phyloP scores from a whole-genome alignment of 1,140 invertebrate species.

The Zophobas morio region DNA sequence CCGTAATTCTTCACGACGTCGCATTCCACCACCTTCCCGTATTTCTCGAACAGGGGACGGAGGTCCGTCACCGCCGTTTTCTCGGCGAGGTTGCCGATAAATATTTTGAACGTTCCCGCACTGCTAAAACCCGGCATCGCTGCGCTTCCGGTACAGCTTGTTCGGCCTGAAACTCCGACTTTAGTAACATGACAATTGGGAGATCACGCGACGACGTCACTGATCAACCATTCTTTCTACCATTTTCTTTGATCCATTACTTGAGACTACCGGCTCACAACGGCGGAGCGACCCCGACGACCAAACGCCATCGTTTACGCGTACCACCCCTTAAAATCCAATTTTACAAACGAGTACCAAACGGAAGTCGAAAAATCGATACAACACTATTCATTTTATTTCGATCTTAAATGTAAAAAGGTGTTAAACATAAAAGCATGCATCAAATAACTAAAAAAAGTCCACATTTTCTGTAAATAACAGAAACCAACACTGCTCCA shows the following conservation, averaged over 20 bases:
- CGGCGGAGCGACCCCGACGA: not conserved
- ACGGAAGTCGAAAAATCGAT: too few relatives aligned
- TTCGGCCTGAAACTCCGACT: slow-evolving; percentile 59
- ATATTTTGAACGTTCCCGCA: slow-evolving; percentile 94
- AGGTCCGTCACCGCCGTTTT: slow-evolving; percentile 89
- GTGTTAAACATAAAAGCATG: too few relatives aligned
- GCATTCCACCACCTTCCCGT: slow-evolving; percentile 96
- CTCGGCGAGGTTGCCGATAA: slow-evolving; percentile 95
- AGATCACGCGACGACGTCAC: not conserved
- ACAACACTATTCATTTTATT: too few relatives aligned
- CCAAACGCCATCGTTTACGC: not conserved
- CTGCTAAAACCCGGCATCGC: slow-evolving; percentile 84
- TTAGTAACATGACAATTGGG: slow-evolving; percentile 18
- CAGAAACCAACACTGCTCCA: too few relatives aligned
- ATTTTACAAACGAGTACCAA: not conserved
- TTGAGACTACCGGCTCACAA: not conserved
- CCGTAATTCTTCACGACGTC: slow-evolving; percentile 98
- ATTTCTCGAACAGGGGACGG: slow-evolving; percentile 92
- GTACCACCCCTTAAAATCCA: not conserved
- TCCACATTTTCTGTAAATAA: too few relatives aligned
- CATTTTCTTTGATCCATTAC: not conserved
- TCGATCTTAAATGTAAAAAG: too few relatives aligned
- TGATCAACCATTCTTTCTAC: not conserved
- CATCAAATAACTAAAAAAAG: too few relatives aligned
- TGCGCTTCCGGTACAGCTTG: not conserved